phyloP scores from a whole-genome alignment of 1,140 invertebrate species.

The Rhagoletis pomonella region DNA sequence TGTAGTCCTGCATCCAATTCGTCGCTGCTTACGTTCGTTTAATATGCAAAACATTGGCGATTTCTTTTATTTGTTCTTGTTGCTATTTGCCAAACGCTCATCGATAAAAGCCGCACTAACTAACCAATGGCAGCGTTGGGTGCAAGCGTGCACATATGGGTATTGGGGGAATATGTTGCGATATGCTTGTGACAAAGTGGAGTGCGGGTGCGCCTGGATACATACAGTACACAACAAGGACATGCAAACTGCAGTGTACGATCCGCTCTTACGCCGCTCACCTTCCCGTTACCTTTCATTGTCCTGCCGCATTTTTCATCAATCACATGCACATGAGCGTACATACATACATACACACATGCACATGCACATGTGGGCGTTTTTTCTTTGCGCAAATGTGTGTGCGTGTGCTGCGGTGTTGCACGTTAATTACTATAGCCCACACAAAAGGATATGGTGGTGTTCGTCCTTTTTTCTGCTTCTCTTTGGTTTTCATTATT shows the following conservation, averaged over 20 bases:
- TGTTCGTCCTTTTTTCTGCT: conserved; percentile 8
- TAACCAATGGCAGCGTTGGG: conserved; percentile 56
- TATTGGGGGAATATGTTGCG: no score
- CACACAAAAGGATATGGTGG: conserved; percentile 41
- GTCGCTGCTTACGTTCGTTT: conserved; percentile 39
- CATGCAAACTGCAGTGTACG: not conserved
- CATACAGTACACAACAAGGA: conserved; percentile 6
- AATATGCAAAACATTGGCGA: conserved; percentile 55
- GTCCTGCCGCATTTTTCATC: conserved; percentile 11
- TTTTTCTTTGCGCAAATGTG: not conserved
- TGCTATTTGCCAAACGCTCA: conserved; percentile 55
- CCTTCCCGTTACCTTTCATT: not conserved
- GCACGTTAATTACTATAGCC: conserved; percentile 56
- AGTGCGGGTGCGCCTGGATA: not conserved
- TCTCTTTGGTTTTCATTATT: not conserved
- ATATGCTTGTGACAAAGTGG: not conserved
- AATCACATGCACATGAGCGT: conserved; percentile 17
- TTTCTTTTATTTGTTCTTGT: conserved; percentile 42
- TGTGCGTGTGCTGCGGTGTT: conserved; percentile 34
- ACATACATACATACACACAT: not conserved
- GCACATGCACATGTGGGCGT: not conserved
- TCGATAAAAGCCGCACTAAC: conserved; percentile 59
- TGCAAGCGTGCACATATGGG: conserved; percentile 3
- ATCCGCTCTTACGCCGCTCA: not conserved
- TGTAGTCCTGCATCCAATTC: conserved; percentile 47